A percentile compares a stretch with the other conserved stretches of the same genome.
phyloP scores from a whole-genome alignment of 1,140 invertebrate genomes.

The Epicauta chinensis region DNA sequence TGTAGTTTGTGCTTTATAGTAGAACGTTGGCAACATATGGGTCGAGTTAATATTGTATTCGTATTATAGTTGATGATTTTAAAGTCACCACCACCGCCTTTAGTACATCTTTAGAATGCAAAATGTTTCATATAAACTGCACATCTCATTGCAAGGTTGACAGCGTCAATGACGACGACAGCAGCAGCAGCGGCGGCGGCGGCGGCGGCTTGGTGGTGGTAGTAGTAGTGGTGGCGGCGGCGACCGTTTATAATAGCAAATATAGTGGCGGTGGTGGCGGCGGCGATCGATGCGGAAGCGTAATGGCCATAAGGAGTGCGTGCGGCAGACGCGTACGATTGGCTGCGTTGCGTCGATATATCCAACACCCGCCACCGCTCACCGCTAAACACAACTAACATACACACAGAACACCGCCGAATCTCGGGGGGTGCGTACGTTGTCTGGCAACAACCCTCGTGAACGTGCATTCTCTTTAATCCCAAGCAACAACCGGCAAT shows the following conservation, averaged over 20 bases:
- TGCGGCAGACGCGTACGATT: slow-evolving; percentile 29
- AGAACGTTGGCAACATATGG: too few relatives aligned
- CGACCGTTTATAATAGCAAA: not conserved
- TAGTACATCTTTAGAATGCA: slow-evolving; percentile 14
- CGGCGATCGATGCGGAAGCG: slow-evolving; percentile 29
- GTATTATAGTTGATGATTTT: slow-evolving; percentile 7
- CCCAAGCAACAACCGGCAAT: too few relatives aligned
- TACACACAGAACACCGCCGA: slow-evolving; percentile 20
- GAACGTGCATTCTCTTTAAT: not conserved
- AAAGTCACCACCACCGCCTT: too few relatives aligned
- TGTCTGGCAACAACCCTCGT: slow-evolving; percentile 8
- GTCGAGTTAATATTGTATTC: slow-evolving; percentile 7
- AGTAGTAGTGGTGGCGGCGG: slow-evolving; percentile 1
- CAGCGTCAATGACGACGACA: not conserved
- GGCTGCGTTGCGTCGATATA: slow-evolving; percentile 30
- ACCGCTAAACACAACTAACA: slow-evolving; percentile 5
- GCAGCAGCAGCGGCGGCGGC: too few relatives aligned
- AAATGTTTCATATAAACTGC: slow-evolving; percentile 24
- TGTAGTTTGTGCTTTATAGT: slow-evolving; percentile 1
- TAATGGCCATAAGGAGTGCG: slow-evolving; percentile 36
- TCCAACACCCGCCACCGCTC: slow-evolving; percentile 23
- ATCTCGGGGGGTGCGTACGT: slow-evolving; percentile 26
- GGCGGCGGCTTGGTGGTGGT: not conserved
- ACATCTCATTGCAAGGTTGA: slow-evolving; percentile 28
- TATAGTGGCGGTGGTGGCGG: not conserved